Conservation (phyloP, 2,888 invertebrate species). For the Orthonevra nobilis region DNA sequence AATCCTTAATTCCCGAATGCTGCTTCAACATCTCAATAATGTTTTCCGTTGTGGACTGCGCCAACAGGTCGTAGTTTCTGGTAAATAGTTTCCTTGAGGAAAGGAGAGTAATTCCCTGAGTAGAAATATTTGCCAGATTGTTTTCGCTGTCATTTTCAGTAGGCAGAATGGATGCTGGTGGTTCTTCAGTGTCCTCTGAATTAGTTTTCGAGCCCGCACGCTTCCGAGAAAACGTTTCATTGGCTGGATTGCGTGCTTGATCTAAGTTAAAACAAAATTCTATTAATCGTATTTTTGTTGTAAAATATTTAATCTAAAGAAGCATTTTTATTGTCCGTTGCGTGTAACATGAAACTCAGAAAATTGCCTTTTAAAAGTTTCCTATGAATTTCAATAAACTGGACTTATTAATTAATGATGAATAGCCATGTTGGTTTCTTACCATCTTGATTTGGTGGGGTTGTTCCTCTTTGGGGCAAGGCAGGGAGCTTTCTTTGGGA, state of each 20-base stretch:
- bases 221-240: constrained; percentile 15
- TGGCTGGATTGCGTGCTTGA: constrained; percentile 23
- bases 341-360: constrained; percentile 41
- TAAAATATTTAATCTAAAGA: too few relatives aligned
- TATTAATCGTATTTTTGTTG: constrained; percentile 7
- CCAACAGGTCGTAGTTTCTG: constrained; percentile 78
- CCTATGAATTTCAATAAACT: not conserved
- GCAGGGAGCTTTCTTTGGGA: constrained; percentile 60
- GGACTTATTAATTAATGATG: not conserved
- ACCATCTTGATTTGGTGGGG: constrained; percentile 30
- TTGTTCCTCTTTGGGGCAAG: constrained; percentile 26
- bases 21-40: constrained; percentile 79
- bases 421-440: constrained; percentile 2
- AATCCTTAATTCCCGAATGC: constrained; percentile 80
- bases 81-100: constrained; percentile 72
- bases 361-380: not conserved
- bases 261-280: constrained; percentile 47
- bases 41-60: constrained; percentile 79
- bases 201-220: constrained; percentile 9
- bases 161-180: not conserved
- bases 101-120: constrained; percentile 65
- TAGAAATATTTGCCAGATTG: constrained; percentile 45
- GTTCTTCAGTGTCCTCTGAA: constrained; percentile 27
- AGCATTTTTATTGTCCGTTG: constrained; percentile 23
- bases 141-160: constrained; percentile 41